Conservation (phyloP, 2,888 invertebrate species). For the Ectemnius continuus region DNA sequence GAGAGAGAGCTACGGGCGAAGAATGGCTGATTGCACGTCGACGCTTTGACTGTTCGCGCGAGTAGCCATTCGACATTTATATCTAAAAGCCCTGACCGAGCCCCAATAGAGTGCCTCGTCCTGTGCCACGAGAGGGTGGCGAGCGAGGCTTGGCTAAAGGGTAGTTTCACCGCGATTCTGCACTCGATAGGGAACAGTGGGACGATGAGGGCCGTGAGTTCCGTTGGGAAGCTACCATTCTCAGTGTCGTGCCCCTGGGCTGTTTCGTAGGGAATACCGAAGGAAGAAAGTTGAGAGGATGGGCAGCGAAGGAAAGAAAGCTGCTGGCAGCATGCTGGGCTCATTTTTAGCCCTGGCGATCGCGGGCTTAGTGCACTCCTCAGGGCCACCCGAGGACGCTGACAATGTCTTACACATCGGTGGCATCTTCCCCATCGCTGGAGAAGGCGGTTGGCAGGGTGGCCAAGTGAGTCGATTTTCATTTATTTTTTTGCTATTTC, state of each 20-base stretch:
- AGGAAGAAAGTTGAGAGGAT: background rate
- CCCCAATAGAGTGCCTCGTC: too few relatives aligned
- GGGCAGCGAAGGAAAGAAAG: background rate
- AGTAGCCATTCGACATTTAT: too few relatives aligned
- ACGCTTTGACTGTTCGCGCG: conserved; percentile 13
- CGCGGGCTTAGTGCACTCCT: conserved; percentile 58
- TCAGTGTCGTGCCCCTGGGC: conserved; percentile 38
- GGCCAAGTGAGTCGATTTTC: conserved; percentile 83
- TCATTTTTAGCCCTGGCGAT: conserved; percentile 52
- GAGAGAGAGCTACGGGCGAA: conserved; percentile 11
- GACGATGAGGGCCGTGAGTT: conserved; percentile 43
- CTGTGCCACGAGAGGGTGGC: too few relatives aligned
- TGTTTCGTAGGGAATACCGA: conserved; percentile 48
- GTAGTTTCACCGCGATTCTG: conserved; percentile 9
- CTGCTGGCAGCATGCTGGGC: conserved; percentile 32
- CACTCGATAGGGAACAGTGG: background rate
- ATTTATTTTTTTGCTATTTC: background rate
- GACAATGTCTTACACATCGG: conserved; percentile 94
- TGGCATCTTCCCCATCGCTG: conserved; percentile 98
- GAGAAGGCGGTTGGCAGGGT: conserved; percentile 98
- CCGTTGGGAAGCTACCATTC: conserved; percentile 25
- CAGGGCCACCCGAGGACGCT: conserved; percentile 64
- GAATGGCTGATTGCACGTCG: conserved; percentile 13
- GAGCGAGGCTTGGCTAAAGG: too few relatives aligned
- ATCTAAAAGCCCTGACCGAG: too few relatives aligned